Conservation (phyloP, 2,797 vertebrate species). For the Gambusia yucatana region DNA sequence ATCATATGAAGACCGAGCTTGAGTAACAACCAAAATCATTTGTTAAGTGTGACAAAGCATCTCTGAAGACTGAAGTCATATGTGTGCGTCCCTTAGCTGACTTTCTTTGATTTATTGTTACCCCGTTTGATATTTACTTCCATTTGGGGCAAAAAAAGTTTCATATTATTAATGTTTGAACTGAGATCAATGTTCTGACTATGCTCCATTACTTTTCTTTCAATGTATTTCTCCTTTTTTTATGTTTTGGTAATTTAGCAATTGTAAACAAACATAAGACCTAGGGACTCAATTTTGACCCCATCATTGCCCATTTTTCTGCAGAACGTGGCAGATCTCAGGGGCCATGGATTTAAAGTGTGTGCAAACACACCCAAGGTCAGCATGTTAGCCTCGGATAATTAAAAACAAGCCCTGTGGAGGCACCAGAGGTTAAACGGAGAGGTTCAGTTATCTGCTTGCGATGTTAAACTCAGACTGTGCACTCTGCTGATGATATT, state of each 20-base stretch:
- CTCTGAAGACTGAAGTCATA: slow-evolving; percentile 46
- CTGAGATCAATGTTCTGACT: slow-evolving; percentile 68
- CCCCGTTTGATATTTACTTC: slow-evolving; percentile 55
- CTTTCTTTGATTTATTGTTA: slow-evolving; percentile 38
- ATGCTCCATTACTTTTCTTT: neutral
- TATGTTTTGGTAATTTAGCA: neutral
- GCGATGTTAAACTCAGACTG: slow-evolving; percentile 78
- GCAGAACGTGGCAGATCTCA: slow-evolving; percentile 77
- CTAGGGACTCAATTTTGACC: slow-evolving; percentile 52
- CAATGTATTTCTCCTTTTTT: neutral
- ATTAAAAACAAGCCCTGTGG: slow-evolving; percentile 92
- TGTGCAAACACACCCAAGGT: slow-evolving; percentile 85
- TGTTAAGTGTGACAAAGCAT: slow-evolving; percentile 5
- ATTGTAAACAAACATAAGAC: slow-evolving; percentile 27
- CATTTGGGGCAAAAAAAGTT: slow-evolving; percentile 70
- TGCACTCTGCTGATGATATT: slow-evolving; percentile 69
- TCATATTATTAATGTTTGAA: slow-evolving; percentile 76
- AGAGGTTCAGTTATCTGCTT: slow-evolving; percentile 78
- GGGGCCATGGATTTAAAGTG: slow-evolving; percentile 86
- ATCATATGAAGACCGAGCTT: neutral
- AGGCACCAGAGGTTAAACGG: slow-evolving; percentile 87
- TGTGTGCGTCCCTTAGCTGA: slow-evolving; percentile 31
- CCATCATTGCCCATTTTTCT: slow-evolving; percentile 72
- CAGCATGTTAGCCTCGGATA: slow-evolving; percentile 89
- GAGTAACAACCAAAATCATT: neutral